A percentile compares a stretch with the other conserved stretches of the same genome.
These are phyloP conservation scores for Poeciliopsis turrubarensis DNA, from an alignment of 2,113 vertebrate species.

Conservation along the genomic window DNA sequence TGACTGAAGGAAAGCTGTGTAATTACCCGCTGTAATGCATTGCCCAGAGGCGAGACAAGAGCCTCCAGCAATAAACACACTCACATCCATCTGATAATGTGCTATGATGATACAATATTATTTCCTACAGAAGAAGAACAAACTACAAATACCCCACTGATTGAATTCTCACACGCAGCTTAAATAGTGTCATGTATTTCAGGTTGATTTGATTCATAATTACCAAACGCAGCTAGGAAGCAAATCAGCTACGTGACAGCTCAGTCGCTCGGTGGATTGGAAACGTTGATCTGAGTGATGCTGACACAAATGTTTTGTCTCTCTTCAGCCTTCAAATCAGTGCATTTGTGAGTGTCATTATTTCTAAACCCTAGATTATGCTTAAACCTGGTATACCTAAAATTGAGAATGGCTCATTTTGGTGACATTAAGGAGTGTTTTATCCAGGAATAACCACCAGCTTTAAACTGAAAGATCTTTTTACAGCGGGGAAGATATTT, in stretches of 20 bases:
- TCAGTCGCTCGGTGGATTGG: slow-evolving; percentile 16
- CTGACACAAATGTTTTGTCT: neutral
- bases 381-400: neutral
- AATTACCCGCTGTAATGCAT: slow-evolving; percentile 77
- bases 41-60: slow-evolving; percentile 57
- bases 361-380: neutral
- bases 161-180: slow-evolving; percentile 19
- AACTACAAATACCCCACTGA: slow-evolving; percentile 31
- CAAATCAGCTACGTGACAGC: slow-evolving; percentile 18
- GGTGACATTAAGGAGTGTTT: neutral
- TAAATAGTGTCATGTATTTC: slow-evolving; percentile 27
- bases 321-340: neutral
- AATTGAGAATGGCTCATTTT: neutral
- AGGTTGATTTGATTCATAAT: slow-evolving; percentile 29
- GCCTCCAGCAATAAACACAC: slow-evolving; percentile 47
- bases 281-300: neutral
- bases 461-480: too few relatives aligned
- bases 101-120: slow-evolving; percentile 57
- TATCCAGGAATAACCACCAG: too few relatives aligned
- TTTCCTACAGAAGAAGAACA: slow-evolving; percentile 41
- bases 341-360: neutral
- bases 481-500: too few relatives aligned
- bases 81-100: slow-evolving; percentile 50
- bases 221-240: slow-evolving; percentile 14
- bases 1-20: slow-evolving; percentile 67